Evolutionary conservation across 2,888 invertebrate species (phyloP), one percentile per base, ranked within the genome.

Genomic region (Xanthia togata): DNA sequence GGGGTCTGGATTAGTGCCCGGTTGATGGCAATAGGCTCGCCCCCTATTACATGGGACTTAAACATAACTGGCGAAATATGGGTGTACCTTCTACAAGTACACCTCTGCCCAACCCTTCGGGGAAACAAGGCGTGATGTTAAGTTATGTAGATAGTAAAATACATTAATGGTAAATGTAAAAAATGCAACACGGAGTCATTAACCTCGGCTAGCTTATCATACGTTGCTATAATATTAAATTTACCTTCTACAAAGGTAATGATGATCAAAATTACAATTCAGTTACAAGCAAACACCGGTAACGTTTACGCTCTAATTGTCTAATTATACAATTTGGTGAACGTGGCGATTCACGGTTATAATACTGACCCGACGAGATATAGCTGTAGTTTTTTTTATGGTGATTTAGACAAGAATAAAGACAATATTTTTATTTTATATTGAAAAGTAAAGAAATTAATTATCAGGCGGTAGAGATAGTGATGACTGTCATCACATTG

Each of bases 251-350:
- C 63, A 64, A 73, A 79, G 68, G 78, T 82, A 79, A 86, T 87
- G 87, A 90, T 91, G 90, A 89, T 87, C 86, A 90, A 89, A 90
- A 90, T 90, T 90, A 88, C 85, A 83, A 89, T 91, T 91, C 84
- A 88, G 85, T 89, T 86, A 81, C 87, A 78, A 78, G 83, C 83
- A 53, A 60, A 79, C 71, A 90, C 90, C 88, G 90, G 92, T 92
- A 92, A 90, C 86, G 87, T 92, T 91, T 90, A 91, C 91, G 93
- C 92, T 93, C 93, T 93, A 92, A 91, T 93, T 93, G 87, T 84
- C 78, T 92, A 92, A 93, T 93, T 91, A 89, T 91, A 92, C 91
- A 90, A 88, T 91, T 91, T 91, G 83, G 91, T 90, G 92, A 91
- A 89, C 85, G 90, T 75, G 70, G 75, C 47, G 59, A 77, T 88